Percentiles rank a stretch among this genome's conserved stretches.
These are phyloP conservation scores for Zelostemma sp. DNA, from an alignment of 1,140 invertebrate genomes.

Conservation along the genomic window DNA sequence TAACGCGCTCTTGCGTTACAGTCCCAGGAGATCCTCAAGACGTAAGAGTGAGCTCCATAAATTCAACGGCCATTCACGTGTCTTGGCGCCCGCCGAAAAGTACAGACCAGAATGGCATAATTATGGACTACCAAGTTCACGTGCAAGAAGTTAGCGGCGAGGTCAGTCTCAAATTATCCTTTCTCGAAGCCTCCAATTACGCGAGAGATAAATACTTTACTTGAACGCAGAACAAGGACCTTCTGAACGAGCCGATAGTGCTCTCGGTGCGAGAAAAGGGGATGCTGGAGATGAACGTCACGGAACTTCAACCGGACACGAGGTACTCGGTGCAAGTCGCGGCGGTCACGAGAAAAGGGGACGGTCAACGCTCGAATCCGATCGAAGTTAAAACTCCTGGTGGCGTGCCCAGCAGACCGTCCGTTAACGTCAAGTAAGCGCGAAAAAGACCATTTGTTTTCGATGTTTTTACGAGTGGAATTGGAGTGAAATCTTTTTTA, in stretches of 20 bases:
- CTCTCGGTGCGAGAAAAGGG: conserved; percentile 86
- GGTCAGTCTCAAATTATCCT: conserved; percentile 67
- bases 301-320: conserved; percentile 92
- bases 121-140: conserved; percentile 96
- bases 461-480: background rate
- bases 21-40: conserved; percentile 96
- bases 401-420: conserved; percentile 91
- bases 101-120: conserved; percentile 95
- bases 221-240: conserved; percentile 77
- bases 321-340: conserved; percentile 93
- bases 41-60: conserved; percentile 87
- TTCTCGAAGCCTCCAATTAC: background rate
- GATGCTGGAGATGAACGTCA: conserved; percentile 85
- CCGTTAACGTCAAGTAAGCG: conserved; percentile 85
- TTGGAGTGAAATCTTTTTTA: background rate
- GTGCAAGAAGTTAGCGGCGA: conserved; percentile 91
- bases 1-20: conserved; percentile 72
- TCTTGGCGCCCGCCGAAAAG: conserved; percentile 91
- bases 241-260: conserved; percentile 86
- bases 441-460: background rate
- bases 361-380: conserved; percentile 88
- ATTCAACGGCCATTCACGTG: conserved; percentile 93
- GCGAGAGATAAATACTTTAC: background rate
- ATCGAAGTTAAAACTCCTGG: conserved; percentile 90
- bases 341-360: conserved; percentile 93